These are phyloP conservation scores for Orientallactaga bullata DNA, from an alignment of 2,113 vertebrate species.

Conservation along the genomic window DNA sequence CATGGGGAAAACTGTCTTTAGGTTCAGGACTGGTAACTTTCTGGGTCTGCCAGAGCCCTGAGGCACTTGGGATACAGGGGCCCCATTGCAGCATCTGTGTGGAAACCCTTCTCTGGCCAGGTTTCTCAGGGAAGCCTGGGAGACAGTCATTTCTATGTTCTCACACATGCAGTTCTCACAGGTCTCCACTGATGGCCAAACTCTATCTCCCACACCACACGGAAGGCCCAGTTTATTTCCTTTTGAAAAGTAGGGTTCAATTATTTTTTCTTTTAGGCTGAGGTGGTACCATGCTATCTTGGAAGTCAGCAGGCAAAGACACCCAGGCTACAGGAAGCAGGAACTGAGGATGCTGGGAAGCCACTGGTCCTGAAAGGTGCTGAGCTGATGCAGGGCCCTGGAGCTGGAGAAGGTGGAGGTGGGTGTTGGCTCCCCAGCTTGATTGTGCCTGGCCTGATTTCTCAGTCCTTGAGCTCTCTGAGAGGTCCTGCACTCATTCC, in stretches of 20 bases:
- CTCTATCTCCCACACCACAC: background rate
- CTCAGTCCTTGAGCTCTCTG: background rate
- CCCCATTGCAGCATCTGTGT: background rate
- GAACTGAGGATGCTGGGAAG: background rate
- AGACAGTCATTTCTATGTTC: conserved; percentile 21
- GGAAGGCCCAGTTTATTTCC: background rate
- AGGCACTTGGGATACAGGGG: background rate
- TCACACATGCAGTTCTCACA: background rate
- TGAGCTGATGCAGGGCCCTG: background rate
- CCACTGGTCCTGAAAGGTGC: fast-evolving
- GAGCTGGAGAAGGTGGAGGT: background rate
- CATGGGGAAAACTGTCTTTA: background rate
- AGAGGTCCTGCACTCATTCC: too few relatives aligned
- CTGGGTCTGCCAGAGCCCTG: background rate
- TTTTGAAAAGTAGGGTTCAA: background rate
- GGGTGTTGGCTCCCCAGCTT: background rate
- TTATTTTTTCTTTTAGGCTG: background rate
- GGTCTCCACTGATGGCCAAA: conserved; percentile 32
- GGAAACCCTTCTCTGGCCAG: conserved; percentile 44
- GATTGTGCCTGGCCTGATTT: background rate
- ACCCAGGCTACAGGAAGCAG: background rate
- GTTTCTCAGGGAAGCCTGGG: conserved; percentile 1
- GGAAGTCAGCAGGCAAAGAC: background rate
- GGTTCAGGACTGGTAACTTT: background rate
- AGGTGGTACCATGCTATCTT: background rate